phyloP scores from a whole-genome alignment of 2,888 invertebrate species.

The Spilarctia lutea region DNA sequence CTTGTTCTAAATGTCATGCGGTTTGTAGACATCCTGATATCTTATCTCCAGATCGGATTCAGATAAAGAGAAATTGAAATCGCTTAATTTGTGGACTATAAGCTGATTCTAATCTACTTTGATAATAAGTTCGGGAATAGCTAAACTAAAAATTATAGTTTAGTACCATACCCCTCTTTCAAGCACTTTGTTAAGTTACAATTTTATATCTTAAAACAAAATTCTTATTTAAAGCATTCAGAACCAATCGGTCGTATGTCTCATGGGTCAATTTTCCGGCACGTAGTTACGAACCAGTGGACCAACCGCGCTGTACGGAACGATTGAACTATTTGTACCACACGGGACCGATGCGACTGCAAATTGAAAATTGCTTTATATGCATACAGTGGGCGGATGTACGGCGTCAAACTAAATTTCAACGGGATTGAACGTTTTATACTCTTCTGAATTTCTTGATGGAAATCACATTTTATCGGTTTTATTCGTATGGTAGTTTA shows the following conservation, averaged over 20 bases:
- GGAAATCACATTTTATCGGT: slow-evolving; percentile 17
- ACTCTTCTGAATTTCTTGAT: slow-evolving; percentile 18
- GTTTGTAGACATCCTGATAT: no score
- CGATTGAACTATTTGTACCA: slow-evolving; percentile 41
- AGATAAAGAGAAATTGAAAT: no score
- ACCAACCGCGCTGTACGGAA: slow-evolving; percentile 27
- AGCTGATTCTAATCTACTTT: no score
- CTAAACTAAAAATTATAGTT: no score
- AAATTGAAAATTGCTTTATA: slow-evolving; percentile 60
- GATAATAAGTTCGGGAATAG: no score
- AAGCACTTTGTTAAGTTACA: neutral
- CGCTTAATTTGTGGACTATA: no score
- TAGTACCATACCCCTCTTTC: neutral
- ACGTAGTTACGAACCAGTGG: slow-evolving; percentile 30
- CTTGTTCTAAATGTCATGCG: no score
- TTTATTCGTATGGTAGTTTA: neutral
- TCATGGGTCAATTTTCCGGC: slow-evolving; percentile 43
- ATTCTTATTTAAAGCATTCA: slow-evolving; percentile 20
- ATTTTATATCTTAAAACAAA: slow-evolving; percentile 11
- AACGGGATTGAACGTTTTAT: slow-evolving; percentile 24
- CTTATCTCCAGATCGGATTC: no score
- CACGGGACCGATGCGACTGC: slow-evolving; percentile 39
- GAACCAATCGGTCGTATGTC: slow-evolving; percentile 2
- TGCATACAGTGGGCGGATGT: slow-evolving; percentile 45
- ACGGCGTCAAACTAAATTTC: slow-evolving; percentile 41